A percentile compares a stretch with the other conserved stretches of the same genome.
Conservation (phyloP, 2,113 vertebrate species). For the Salvelinus sp. region DNA sequence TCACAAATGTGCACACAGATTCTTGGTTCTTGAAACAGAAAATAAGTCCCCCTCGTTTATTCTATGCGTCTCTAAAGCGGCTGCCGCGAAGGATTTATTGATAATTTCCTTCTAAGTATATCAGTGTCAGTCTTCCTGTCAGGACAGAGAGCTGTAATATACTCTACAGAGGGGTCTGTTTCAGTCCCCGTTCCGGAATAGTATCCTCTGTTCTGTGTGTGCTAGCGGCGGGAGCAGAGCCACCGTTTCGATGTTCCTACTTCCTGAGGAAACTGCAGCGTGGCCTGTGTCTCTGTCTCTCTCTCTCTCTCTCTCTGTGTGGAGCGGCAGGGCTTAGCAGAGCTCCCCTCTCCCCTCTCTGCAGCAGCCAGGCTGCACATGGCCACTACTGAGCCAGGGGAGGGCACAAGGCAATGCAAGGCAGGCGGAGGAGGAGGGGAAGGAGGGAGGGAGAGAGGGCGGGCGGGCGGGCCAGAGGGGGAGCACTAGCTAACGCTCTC, state of each 20-base stretch:
- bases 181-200: constrained; percentile 4
- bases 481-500: neutral
- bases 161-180: constrained; percentile 16
- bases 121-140: constrained; percentile 15
- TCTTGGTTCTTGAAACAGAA: neutral
- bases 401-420: constrained; percentile 34
- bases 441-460: constrained; percentile 19
- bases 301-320: constrained; percentile 20
- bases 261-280: constrained; percentile 12
- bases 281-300: constrained; percentile 10
- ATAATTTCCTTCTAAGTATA: too few relatives aligned
- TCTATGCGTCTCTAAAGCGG: neutral
- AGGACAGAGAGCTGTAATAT: constrained; percentile 17
- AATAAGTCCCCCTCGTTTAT: neutral
- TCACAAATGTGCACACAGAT: too few relatives aligned
- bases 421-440: neutral
- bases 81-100: neutral
- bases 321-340: constrained; percentile 12
- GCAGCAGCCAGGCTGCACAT: constrained; percentile 46
- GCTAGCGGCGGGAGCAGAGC: neutral
- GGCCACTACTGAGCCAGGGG: constrained; percentile 28
- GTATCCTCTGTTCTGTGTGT: neutral
- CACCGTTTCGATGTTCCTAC: neutral
- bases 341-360: constrained; percentile 32
- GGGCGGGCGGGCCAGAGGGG: neutral